A percentile compares a stretch with the other conserved stretches of the same genome.
These are phyloP conservation scores for Pteronotus mesoamericanus DNA, from an alignment of 2,797 vertebrate species.

Conservation along the genomic window DNA sequence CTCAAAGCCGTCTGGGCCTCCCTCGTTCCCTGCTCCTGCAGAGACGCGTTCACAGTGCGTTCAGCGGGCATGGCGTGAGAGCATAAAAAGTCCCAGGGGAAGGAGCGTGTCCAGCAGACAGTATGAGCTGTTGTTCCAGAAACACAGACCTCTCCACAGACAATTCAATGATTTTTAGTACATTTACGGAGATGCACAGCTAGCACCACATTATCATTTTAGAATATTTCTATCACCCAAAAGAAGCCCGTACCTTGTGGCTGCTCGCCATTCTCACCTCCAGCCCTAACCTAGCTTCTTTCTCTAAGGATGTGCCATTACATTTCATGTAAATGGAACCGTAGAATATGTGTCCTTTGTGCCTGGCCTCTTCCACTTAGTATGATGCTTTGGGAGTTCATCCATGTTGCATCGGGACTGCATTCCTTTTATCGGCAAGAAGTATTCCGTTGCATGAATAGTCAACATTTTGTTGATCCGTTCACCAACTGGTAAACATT, in stretches of 20 bases:
- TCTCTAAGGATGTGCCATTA: background rate
- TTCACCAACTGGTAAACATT: background rate
- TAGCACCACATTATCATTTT: background rate
- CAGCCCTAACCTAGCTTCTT: background rate
- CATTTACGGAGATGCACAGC: background rate
- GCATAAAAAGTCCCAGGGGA: background rate
- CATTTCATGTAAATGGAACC: background rate
- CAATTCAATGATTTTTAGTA: background rate
- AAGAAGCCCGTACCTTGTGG: background rate
- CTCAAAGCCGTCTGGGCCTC: background rate
- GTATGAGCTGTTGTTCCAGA: background rate
- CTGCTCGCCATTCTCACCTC: background rate
- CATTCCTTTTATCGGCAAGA: background rate
- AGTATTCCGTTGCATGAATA: background rate
- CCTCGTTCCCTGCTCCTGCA: background rate
- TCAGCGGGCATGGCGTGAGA: background rate
- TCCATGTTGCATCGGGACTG: background rate
- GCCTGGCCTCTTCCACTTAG: background rate
- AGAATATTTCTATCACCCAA: background rate
- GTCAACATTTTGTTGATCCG: background rate
- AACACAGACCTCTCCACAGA: background rate
- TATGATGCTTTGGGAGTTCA: background rate
- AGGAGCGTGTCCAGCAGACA: background rate
- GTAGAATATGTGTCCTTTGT: background rate
- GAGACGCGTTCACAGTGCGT: background rate